Evolutionary conservation across 1,140 invertebrate species (phyloP).

Genomic region (Geopemphigus sp.): DNA sequence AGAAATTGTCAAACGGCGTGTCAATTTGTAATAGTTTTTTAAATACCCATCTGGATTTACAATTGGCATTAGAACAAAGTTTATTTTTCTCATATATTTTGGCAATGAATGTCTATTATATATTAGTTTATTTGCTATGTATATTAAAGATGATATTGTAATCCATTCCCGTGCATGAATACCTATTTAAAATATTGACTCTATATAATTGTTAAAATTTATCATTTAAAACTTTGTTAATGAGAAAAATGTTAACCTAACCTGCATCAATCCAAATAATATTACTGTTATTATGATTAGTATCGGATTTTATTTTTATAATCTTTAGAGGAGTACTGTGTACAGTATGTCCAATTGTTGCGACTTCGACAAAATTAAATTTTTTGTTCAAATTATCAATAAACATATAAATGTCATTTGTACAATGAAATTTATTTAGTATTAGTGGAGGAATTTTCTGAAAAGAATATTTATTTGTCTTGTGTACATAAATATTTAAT

Average conservation of each 20-base stretch:
- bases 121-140: constrained; percentile 70
- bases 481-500: too few species aligned
- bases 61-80: constrained; percentile 62
- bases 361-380: constrained; percentile 1
- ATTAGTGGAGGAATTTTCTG: not conserved
- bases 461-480: not conserved
- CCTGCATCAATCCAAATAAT: constrained; percentile 43
- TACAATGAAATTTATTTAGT: constrained; percentile 5
- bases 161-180: constrained; percentile 79
- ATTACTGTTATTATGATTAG: not conserved
- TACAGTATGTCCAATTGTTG: constrained; percentile 12
- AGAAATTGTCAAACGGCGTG: too few species aligned
- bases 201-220: not conserved
- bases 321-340: constrained; percentile 25
- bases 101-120: constrained; percentile 69
- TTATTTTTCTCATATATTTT: constrained; percentile 64
- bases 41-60: constrained; percentile 66
- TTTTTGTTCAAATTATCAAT: constrained; percentile 26
- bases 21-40: not conserved
- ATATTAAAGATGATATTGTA: constrained; percentile 67
- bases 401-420: constrained; percentile 16
- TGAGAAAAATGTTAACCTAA: not conserved
- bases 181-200: constrained; percentile 53
- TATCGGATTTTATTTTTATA: constrained; percentile 1
- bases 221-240: not conserved